A percentile compares a stretch with the other conserved stretches of the same genome.
These are phyloP conservation scores for Polydrusus cervinus DNA, from an alignment of 2,888 invertebrate species.

Conservation along the genomic window DNA sequence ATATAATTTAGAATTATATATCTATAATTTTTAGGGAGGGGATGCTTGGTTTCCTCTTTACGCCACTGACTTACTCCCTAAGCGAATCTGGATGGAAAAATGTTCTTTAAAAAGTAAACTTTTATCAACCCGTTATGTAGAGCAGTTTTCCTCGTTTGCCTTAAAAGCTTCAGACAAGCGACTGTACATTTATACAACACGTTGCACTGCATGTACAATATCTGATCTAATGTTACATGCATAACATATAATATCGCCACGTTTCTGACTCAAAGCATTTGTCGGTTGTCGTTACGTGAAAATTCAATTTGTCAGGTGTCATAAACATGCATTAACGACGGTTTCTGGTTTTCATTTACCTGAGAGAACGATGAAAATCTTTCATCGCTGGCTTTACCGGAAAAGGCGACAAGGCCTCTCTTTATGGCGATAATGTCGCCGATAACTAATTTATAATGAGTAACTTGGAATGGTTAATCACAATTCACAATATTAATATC, in stretches of 20 bases:
- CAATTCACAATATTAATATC: conserved; percentile 32
- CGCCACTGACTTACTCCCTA: too few relatives aligned
- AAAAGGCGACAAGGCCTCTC: conserved; percentile 21
- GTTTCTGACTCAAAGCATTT: neutral
- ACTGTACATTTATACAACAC: too few relatives aligned
- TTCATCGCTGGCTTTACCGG: conserved; percentile 8
- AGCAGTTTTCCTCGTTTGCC: too few relatives aligned
- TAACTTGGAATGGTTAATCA: conserved; percentile 29
- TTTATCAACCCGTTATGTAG: too few relatives aligned
- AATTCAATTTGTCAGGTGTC: conserved; percentile 41
- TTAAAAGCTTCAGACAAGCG: too few relatives aligned
- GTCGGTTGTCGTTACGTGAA: neutral
- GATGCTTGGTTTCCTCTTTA: too few relatives aligned
- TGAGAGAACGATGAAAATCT: conserved; percentile 3
- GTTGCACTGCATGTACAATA: too few relatives aligned
- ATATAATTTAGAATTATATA: too few relatives aligned
- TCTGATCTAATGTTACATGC: neutral
- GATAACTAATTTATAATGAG: conserved; percentile 34
- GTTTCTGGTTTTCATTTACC: conserved; percentile 8
- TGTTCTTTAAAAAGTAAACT: too few relatives aligned
- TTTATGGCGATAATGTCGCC: conserved; percentile 26
- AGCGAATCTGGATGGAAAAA: too few relatives aligned
- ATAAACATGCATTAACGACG: conserved; percentile 1
- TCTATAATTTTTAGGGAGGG: too few relatives aligned
- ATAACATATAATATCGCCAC: neutral